phyloP scores from a whole-genome alignment of 2,113 vertebrate species.

The Scatophagus argus region DNA sequence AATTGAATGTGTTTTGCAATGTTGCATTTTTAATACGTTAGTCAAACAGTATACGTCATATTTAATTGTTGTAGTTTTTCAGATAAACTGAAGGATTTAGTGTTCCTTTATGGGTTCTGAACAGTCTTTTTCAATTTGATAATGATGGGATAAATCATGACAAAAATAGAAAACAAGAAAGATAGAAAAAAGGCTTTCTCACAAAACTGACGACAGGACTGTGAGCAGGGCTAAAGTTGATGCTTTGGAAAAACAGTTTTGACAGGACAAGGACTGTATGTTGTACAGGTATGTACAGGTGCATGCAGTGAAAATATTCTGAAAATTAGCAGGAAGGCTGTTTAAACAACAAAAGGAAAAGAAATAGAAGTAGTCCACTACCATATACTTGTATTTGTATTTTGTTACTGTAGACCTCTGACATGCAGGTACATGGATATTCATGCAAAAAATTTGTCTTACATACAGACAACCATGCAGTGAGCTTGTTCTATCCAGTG shows the following conservation, averaged over 20 bases:
- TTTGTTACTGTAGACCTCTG: neutral
- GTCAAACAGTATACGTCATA: neutral
- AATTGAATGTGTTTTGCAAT: neutral
- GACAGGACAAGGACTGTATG: neutral
- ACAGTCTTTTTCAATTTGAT: neutral
- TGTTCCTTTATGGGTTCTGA: neutral
- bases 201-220: neutral
- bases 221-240: neutral
- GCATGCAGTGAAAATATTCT: neutral
- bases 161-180: neutral
- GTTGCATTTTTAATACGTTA: neutral
- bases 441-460: neutral
- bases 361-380: neutral
- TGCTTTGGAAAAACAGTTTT: neutral
- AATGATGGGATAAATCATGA: neutral
- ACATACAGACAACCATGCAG: neutral
- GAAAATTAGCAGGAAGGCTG: neutral
- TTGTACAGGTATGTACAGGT: neutral
- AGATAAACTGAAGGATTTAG: neutral
- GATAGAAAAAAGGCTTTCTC: neutral
- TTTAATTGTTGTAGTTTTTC: neutral
- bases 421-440: neutral
- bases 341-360: neutral
- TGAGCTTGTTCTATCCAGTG: slow-evolving; percentile 3
- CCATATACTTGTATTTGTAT: neutral